phyloP scores from a whole-genome alignment of 1,140 invertebrate species.

The Drosophila arizonae region DNA sequence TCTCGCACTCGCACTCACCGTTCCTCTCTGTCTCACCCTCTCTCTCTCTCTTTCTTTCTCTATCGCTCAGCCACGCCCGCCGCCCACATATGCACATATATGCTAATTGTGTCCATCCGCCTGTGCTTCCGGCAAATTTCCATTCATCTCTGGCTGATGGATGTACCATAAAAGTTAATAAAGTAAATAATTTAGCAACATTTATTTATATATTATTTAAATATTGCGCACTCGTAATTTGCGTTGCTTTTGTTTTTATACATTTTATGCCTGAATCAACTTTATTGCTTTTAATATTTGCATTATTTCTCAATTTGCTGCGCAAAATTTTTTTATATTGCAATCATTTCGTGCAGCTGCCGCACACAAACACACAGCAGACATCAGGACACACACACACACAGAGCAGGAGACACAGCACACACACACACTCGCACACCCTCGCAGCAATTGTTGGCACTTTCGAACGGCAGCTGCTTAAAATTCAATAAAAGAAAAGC shows the following conservation, averaged over 20 bases:
- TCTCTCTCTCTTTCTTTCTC: too few species aligned
- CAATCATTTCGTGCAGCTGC: constrained; percentile 67
- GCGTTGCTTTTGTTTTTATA: neutral
- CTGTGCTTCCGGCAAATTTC: constrained; percentile 42
- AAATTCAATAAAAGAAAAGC: constrained; percentile 76
- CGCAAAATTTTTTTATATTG: constrained; percentile 60
- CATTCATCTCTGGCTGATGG: constrained; percentile 15
- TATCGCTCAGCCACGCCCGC: neutral
- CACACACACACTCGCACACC: constrained; percentile 5
- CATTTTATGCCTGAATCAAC: constrained; percentile 24
- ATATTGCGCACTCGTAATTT: neutral
- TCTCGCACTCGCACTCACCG: too few species aligned
- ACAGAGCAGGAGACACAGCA: constrained; percentile 1
- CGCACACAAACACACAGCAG: constrained; percentile 32
- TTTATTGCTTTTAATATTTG: constrained; percentile 72
- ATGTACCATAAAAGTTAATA: constrained; percentile 54
- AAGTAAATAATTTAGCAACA: constrained; percentile 24
- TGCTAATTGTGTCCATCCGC: constrained; percentile 75
- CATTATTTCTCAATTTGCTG: constrained; percentile 77
- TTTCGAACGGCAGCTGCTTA: constrained; percentile 68
- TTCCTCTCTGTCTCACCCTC: too few species aligned
- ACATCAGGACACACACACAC: constrained; percentile 8
- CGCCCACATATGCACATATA: constrained; percentile 23
- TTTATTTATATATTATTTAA: constrained; percentile 10
- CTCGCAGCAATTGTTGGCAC: constrained; percentile 61